These are phyloP conservation scores for Zaprionus bogoriensis DNA, from an alignment of 2,888 invertebrate genomes.

Conservation along the genomic window DNA sequence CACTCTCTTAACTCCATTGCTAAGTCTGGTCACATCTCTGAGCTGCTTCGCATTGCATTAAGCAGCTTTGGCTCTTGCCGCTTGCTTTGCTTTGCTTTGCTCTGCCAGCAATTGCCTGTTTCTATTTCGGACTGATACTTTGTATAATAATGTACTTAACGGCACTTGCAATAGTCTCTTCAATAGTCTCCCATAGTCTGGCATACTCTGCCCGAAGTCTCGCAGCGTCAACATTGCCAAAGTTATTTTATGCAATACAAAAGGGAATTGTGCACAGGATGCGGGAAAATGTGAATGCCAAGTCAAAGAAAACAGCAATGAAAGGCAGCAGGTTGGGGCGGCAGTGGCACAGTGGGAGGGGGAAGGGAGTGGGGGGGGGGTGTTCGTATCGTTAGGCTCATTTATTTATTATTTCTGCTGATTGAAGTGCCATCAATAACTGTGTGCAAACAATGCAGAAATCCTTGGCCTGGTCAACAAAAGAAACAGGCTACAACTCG, in stretches of 20 bases:
- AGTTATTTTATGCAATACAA: conserved; percentile 45
- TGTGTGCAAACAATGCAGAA: conserved; percentile 52
- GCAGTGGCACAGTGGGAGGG: not conserved
- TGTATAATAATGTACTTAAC: conserved; percentile 4
- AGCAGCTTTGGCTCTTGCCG: too few species aligned
- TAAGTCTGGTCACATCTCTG: too few species aligned
- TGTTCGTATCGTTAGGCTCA: conserved; percentile 69
- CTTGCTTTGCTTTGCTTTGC: not conserved
- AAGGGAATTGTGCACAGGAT: conserved; percentile 31
- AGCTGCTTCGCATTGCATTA: too few species aligned
- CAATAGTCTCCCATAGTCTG: not conserved
- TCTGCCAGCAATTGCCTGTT: not conserved
- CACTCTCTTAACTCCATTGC: too few species aligned
- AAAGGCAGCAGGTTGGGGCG: not conserved
- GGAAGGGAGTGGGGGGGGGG: not conserved
- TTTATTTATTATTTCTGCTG: conserved; percentile 72
- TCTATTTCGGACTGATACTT: not conserved
- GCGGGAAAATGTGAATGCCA: conserved; percentile 5
- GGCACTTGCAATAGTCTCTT: not conserved
- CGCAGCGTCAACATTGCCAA: conserved; percentile 18
- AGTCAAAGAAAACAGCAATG: conserved; percentile 23
- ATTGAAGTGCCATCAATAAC: conserved; percentile 72
- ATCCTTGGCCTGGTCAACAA: not conserved
- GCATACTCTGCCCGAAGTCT: not conserved
- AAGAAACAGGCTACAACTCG: not conserved